Evolutionary conservation across 2,888 invertebrate species (phyloP).

Genomic region (Pseudococcus longispinus): DNA sequence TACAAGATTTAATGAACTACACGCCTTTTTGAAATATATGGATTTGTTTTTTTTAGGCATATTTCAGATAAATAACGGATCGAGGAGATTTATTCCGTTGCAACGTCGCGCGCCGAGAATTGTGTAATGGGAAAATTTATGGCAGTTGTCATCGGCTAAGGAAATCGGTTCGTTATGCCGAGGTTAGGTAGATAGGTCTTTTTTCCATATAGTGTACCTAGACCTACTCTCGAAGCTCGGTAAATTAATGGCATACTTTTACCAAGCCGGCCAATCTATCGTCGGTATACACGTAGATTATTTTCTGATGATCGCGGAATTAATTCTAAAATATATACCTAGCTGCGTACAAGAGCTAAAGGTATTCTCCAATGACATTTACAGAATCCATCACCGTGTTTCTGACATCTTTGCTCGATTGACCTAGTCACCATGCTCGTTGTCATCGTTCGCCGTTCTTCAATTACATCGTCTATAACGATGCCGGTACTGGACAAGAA

Average conservation of each 20-base stretch:
- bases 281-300: neutral
- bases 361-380: slow-evolving; percentile 10
- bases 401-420: slow-evolving; percentile 19
- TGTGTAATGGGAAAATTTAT: slow-evolving; percentile 20
- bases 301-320: slow-evolving; percentile 5
- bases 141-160: slow-evolving; percentile 28
- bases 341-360: neutral
- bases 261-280: neutral
- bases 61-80: slow-evolving; percentile 23
- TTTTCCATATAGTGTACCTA: slow-evolving; percentile 9
- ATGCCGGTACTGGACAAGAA: neutral
- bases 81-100: neutral
- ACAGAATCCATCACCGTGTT: slow-evolving; percentile 2
- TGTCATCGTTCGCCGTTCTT: neutral
- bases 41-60: neutral
- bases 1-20: slow-evolving; percentile 28
- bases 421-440: neutral
- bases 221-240: neutral
- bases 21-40: slow-evolving; percentile 13
- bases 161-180: slow-evolving; percentile 5
- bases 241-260: slow-evolving; percentile 30
- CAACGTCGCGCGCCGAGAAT: neutral
- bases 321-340: neutral
- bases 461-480: neutral
- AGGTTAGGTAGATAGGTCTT: neutral